Conservation (phyloP, 2,888 invertebrate species). For the Drosophila paranaensis region DNA sequence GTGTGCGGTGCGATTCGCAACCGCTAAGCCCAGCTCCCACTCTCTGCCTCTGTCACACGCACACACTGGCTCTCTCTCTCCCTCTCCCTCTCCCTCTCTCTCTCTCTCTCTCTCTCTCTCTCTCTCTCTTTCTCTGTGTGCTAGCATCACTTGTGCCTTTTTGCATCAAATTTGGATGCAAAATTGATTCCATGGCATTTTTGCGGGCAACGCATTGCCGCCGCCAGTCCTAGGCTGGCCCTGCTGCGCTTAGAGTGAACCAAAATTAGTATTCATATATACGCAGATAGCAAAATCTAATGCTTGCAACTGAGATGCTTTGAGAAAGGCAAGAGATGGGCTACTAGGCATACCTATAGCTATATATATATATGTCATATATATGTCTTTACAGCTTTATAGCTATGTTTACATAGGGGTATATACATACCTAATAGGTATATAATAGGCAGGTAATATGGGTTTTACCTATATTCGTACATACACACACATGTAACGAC, state of each 20-base stretch:
- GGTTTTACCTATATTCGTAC: too few relatives aligned
- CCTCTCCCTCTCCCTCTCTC: background rate
- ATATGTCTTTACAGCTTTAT: too few relatives aligned
- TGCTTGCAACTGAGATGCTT: background rate
- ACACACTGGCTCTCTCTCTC: background rate
- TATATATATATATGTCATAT: too few relatives aligned
- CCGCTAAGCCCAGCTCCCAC: slow-evolving; percentile 13
- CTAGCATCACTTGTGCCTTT: slow-evolving; percentile 33
- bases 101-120: background rate
- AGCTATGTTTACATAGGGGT: too few relatives aligned
- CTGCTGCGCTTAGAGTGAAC: slow-evolving; percentile 33
- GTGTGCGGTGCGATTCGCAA: slow-evolving; percentile 21
- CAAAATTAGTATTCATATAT: slow-evolving; percentile 9
- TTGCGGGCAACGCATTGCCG: slow-evolving; percentile 51
- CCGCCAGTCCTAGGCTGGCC: background rate
- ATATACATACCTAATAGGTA: too few relatives aligned
- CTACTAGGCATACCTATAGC: too few relatives aligned
- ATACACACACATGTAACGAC: too few relatives aligned
- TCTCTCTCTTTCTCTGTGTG: background rate
- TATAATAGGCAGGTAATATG: too few relatives aligned
- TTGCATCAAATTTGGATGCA: slow-evolving; percentile 66
- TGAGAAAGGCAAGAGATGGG: background rate
- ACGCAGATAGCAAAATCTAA: background rate
- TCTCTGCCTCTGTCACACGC: background rate
- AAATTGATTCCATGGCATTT: slow-evolving; percentile 72